Base-by-base conservation (phyloP, 2,797 vertebrate genomes). In the Chromis chromis region DNA sequence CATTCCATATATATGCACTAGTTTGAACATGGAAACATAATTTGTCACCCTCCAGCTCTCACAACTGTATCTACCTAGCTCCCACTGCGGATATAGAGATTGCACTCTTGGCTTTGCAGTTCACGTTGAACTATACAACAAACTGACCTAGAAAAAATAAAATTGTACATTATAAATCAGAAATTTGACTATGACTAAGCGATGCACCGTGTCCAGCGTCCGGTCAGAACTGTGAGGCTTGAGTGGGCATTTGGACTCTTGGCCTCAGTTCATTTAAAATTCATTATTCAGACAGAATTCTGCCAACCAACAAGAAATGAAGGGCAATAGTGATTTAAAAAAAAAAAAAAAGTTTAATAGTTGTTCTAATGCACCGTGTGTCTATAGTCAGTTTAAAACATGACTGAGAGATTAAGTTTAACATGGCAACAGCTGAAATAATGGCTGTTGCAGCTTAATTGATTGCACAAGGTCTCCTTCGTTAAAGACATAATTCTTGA, bases 31-130 rank as follows among this genome's bases (percentile, higher is more conserved):
- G 48, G 5, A 14, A 48, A n/a, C 0, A 58, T 42, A 44, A 9
- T 52, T 21, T 55, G 16, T 55, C 31, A 44, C 19, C 4, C 17
- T 39, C 19, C 64, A 36, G 39, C 65, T 68, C 31, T 57, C 31
- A 25, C 16, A 0, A 25, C n/a, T 7, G 22, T 28, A 17, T 40
- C 17, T 50, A 36, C 33, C 28, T 50, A 36, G 10, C 28, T 50
- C n/a, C 31, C n/a, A 19, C 31, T 27, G 31, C 42, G 1, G 21
- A 54, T 7, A 49, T 8, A 27, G 4, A n/a, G 13, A n/a, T 21
- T 2, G 24, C 1, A 17, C 6, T 42, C 24, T 54, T 54, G 11
- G 24, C 13, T 54, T 17, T 16, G 1, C 13, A 49, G 48, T 7
- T 22, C 21, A 36, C 12, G 16, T 17, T 42, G 16, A 14, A 42